Evolutionary conservation across 2,113 vertebrate genomes (phyloP).

Genomic region (Marmota monax): DNA sequence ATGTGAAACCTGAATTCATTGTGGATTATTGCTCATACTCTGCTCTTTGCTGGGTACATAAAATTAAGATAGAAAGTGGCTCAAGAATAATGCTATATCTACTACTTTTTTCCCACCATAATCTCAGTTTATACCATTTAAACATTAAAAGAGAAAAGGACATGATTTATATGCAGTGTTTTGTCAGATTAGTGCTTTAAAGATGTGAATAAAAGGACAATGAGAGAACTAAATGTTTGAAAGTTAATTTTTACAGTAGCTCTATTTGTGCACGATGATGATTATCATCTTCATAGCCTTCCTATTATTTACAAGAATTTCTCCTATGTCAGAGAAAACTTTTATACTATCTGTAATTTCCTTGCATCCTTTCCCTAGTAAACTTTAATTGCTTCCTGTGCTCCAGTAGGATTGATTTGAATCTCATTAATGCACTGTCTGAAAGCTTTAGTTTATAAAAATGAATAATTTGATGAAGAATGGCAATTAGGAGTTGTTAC

Average conservation of each 20-base stretch:
- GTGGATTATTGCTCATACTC: not conserved
- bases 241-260: conserved; percentile 64
- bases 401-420: conserved; percentile 69
- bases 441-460: conserved; percentile 80
- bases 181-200: conserved; percentile 13
- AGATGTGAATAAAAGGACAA: conserved; percentile 51
- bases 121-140: not conserved
- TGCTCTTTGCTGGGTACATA: not conserved
- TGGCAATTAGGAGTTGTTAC: conserved; percentile 76
- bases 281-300: conserved; percentile 58
- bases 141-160: conserved; percentile 3
- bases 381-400: conserved; percentile 76
- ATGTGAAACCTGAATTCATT: not conserved
- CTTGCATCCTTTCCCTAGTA: conserved; percentile 60
- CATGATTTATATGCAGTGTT: conserved; percentile 40
- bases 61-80: not conserved
- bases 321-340: conserved; percentile 63
- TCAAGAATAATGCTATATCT: not conserved
- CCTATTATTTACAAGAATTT: conserved; percentile 68
- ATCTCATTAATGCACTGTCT: conserved; percentile 65
- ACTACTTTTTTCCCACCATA: not conserved
- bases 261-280: conserved; percentile 29
- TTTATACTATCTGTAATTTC: conserved; percentile 66
- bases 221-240: conserved; percentile 52
- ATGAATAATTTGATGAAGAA: conserved; percentile 82